Percentiles rank a stretch among this genome's conserved stretches.
Evolutionary conservation across 2,113 vertebrate genomes (phyloP).

Genomic region (Proterorhinus semilunaris): DNA sequence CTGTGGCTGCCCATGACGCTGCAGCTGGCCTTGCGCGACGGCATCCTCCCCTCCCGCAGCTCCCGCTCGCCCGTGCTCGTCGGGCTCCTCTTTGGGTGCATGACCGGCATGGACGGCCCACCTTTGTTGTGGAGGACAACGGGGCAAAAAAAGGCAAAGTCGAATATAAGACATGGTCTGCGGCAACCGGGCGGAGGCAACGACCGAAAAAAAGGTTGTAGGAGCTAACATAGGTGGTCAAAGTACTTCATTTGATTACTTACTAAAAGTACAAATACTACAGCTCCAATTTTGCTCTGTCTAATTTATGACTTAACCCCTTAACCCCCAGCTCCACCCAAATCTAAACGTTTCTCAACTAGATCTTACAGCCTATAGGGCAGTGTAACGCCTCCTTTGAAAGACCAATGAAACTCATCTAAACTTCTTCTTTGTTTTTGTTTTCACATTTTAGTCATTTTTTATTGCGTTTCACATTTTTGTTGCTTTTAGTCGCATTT

Average conservation of each 20-base stretch:
- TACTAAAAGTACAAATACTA: too few relatives aligned
- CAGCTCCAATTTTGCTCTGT: too few relatives aligned
- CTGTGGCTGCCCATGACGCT: constrained; percentile 82
- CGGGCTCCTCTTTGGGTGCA: constrained; percentile 90
- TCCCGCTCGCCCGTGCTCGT: constrained; percentile 85
- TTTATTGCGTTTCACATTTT: too few relatives aligned
- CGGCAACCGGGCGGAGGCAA: neutral
- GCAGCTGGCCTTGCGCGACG: constrained; percentile 85
- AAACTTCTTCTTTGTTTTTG: too few relatives aligned
- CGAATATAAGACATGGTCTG: constrained; percentile 66
- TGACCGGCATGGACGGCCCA: constrained; percentile 85
- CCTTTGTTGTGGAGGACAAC: constrained; percentile 78
- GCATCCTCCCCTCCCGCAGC: constrained; percentile 87
- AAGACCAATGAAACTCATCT: too few relatives aligned
- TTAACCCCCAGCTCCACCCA: too few relatives aligned
- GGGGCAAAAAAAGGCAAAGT: constrained; percentile 63
- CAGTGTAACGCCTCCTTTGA: too few relatives aligned
- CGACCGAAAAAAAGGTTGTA: neutral
- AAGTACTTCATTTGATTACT: neutral
- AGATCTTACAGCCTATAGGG: too few relatives aligned
- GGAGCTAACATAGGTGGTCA: neutral
- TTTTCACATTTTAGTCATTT: too few relatives aligned
- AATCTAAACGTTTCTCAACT: too few relatives aligned
- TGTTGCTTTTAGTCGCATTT: too few relatives aligned
- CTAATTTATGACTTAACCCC: too few relatives aligned